Conservation (phyloP, 2,888 invertebrate genomes). For the Platerodrilus igneus region DNA sequence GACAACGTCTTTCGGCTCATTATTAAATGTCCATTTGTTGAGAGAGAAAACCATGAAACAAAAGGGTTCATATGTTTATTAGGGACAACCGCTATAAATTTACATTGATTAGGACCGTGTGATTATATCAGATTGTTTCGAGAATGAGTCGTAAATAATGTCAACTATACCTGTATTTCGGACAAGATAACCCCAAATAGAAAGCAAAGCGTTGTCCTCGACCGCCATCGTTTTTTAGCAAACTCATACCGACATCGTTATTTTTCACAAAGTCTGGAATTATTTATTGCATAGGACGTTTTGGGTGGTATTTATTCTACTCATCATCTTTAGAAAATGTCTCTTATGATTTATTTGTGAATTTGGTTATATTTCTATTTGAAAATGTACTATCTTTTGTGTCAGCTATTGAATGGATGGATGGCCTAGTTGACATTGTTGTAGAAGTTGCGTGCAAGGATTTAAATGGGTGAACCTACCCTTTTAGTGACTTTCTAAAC, state of each 20-base stretch:
- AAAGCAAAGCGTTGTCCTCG: slow-evolving; percentile 31
- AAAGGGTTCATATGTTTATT: slow-evolving; percentile 50
- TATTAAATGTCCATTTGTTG: slow-evolving; percentile 41
- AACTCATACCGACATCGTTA: slow-evolving; percentile 18
- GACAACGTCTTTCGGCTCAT: slow-evolving; percentile 37
- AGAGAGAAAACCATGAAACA: slow-evolving; percentile 37
- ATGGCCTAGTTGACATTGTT: slow-evolving; percentile 27
- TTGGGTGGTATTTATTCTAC: slow-evolving; percentile 1
- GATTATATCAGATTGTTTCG: slow-evolving; percentile 49
- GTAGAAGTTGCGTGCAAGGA: slow-evolving; percentile 24
- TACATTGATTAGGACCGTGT: slow-evolving; percentile 50
- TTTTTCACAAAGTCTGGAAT: slow-evolving; percentile 14
- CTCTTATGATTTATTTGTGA: slow-evolving; percentile 11
- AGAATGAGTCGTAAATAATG: slow-evolving; percentile 47
- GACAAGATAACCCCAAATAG: slow-evolving; percentile 28
- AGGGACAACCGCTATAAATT: slow-evolving; percentile 47
- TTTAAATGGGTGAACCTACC: slow-evolving; percentile 25
- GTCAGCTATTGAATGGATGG: slow-evolving; percentile 15
- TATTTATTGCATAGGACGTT: slow-evolving; percentile 11
- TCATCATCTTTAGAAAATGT: slow-evolving; percentile 10
- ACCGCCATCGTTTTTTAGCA: slow-evolving; percentile 24
- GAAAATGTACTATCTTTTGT: slow-evolving; percentile 18
- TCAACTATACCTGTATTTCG: slow-evolving; percentile 30
- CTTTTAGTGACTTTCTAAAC: slow-evolving; percentile 30
- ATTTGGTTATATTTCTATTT: slow-evolving; percentile 23